Evolutionary conservation across 2,113 vertebrate species (phyloP).

Genomic region (Centrocercus urophasianus): DNA sequence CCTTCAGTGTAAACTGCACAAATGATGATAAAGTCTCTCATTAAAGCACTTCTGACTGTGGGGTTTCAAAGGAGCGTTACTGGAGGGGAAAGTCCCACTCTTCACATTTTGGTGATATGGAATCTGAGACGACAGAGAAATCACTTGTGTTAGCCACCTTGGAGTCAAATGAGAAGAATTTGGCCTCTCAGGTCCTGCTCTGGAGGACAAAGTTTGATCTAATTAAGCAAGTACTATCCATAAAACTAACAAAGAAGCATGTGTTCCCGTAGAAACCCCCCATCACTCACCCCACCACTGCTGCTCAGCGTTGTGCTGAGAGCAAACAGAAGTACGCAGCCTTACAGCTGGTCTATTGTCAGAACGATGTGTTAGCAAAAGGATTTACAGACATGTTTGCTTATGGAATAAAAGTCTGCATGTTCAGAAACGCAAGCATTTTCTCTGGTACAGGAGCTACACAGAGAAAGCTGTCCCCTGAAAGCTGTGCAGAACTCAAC

Average conservation of each 20-base stretch:
- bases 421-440: not conserved
- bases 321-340: slow-evolving; percentile 14
- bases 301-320: slow-evolving; percentile 25
- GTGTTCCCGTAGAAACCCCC: slow-evolving; percentile 17
- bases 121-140: not conserved
- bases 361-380: not conserved
- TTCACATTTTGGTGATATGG: not conserved
- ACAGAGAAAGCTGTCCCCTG: not conserved
- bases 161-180: not conserved
- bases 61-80: not conserved
- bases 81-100: not conserved
- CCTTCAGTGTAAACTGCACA: not conserved
- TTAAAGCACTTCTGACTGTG: not conserved
- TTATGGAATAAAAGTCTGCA: not conserved
- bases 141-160: not conserved
- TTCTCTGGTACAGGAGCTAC: not conserved
- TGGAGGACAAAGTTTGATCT: slow-evolving; percentile 27
- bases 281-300: not conserved
- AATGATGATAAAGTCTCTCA: not conserved
- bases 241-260: slow-evolving; percentile 18
- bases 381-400: slow-evolving; percentile 29
- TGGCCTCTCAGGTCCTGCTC: not conserved
- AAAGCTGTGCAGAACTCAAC: not conserved
- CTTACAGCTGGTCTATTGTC: slow-evolving; percentile 45
- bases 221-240: slow-evolving; percentile 30